Base-by-base conservation (phyloP, 2,888 invertebrate genomes). In the Neocrepidodera transversa region DNA sequence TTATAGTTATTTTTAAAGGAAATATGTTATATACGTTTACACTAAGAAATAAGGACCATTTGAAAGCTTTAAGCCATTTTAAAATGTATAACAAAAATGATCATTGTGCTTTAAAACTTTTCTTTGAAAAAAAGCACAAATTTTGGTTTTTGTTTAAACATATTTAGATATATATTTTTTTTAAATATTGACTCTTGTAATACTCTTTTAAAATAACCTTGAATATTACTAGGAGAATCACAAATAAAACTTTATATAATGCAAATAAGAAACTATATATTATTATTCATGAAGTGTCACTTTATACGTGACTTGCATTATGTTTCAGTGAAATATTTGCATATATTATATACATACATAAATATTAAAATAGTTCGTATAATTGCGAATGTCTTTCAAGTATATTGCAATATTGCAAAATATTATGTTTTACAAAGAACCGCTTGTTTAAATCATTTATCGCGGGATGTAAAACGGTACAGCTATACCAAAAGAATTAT, bases 161-260 rank as follows among this genome's bases (percentile, higher is more conserved):
- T n/a, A n/a, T n/a, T n/a, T n/a, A n/a, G n/a, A n/a, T n/a, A n/a
- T n/a, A n/a, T n/a, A n/a, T n/a, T n/a, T n/a, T 28, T 28, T 6
- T 28, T 28, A 28, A 2, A 6, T 8, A 6, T 28, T 40, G 11
- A 48, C 11, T 11, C 26, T 48, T 20, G 30, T 17, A 48, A 48
- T 16, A 28, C 8, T n/a, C n/a, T 8, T 30, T 30, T 2, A 13
- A 6, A 30, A 17, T 7, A 30, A 32, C 48, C 26, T 30, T 30
- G 28, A 48, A 48, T 48, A 48, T 10, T 28, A 48, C n/a, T n/a
- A n/a, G n/a, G n/a, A n/a, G n/a, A n/a, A n/a, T 28, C 10, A 23
- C 28, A 28, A 8, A 23, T 3, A 23, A 23, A 23, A 6, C 3
- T 28, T 28, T 28, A 28, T 8, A 10, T 8, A 28, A 28, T 28